Conservation (phyloP, 2,888 invertebrate genomes). For the Dryobota labecula region DNA sequence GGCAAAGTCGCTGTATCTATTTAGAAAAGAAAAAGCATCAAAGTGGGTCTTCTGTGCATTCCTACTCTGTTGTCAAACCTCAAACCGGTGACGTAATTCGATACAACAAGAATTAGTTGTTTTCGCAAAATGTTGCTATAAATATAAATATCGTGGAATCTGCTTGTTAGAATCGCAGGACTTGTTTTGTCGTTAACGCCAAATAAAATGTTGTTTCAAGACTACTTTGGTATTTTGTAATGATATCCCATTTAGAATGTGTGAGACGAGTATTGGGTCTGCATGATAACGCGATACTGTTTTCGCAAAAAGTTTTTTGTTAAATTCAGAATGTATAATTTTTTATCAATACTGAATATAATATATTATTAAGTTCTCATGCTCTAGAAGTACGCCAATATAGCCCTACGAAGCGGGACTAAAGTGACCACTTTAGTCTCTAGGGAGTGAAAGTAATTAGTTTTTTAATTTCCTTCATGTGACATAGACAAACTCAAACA, state of each 20-base stretch:
- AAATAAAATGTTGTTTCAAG: conserved; percentile 42
- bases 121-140: conserved; percentile 56
- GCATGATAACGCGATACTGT: not conserved
- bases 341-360: not conserved
- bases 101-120: conserved; percentile 62
- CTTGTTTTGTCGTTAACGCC: conserved; percentile 43
- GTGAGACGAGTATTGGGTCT: conserved; percentile 1
- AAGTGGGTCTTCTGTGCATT: conserved; percentile 28
- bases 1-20: not conserved
- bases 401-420: too few relatives aligned
- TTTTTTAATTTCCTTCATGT: too few relatives aligned
- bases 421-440: too few relatives aligned
- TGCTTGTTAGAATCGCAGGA: conserved; percentile 34
- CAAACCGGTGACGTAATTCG: conserved; percentile 58
- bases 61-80: conserved; percentile 30
- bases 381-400: too few relatives aligned
- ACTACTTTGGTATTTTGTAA: conserved; percentile 29
- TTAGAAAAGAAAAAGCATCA: not conserved
- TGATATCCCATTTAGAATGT: conserved; percentile 23
- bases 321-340: not conserved
- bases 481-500: too few relatives aligned
- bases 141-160: conserved; percentile 45
- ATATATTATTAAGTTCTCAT: too few relatives aligned
- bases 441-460: too few relatives aligned
- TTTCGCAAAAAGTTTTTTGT: not conserved